Percentiles rank a stretch among this genome's conserved stretches.
Conservation (phyloP, 1,140 invertebrate species). For the Orchesella cincta region DNA sequence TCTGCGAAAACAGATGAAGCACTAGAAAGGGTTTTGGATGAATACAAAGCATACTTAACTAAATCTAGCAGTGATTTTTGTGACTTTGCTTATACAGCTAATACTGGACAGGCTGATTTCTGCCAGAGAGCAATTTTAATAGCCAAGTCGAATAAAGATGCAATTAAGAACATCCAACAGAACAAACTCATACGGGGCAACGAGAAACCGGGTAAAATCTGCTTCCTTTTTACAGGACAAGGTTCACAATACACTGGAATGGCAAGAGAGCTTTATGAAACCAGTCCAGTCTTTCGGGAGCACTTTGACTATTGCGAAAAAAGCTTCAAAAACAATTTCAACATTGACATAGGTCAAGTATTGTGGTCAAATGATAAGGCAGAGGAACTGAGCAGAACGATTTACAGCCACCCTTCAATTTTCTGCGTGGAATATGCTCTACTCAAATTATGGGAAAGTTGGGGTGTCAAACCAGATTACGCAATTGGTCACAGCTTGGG, state of each 20-base stretch:
- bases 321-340: not conserved
- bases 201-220: constrained; percentile 25
- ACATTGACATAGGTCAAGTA: not conserved
- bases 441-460: no score
- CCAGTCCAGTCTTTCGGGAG: constrained; percentile 29
- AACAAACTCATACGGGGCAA: constrained; percentile 18
- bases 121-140: no score
- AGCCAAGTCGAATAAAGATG: no score
- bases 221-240: constrained; percentile 45
- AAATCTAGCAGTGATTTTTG: no score
- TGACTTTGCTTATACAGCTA: no score
- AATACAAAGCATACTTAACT: no score
- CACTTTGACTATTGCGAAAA: constrained; percentile 24
- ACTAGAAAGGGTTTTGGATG: no score
- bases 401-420: constrained; percentile 39
- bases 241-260: constrained; percentile 43
- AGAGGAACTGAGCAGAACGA: constrained; percentile 12
- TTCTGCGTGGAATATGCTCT: constrained; percentile 43
- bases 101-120: no score
- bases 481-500: no score
- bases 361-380: not conserved
- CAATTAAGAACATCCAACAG: no score
- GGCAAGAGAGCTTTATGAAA: constrained; percentile 34
- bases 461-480: no score
- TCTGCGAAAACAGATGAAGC: no score